These are phyloP conservation scores for Bombus pyrosoma DNA, from an alignment of 1,140 invertebrate genomes.

Conservation along the genomic window DNA sequence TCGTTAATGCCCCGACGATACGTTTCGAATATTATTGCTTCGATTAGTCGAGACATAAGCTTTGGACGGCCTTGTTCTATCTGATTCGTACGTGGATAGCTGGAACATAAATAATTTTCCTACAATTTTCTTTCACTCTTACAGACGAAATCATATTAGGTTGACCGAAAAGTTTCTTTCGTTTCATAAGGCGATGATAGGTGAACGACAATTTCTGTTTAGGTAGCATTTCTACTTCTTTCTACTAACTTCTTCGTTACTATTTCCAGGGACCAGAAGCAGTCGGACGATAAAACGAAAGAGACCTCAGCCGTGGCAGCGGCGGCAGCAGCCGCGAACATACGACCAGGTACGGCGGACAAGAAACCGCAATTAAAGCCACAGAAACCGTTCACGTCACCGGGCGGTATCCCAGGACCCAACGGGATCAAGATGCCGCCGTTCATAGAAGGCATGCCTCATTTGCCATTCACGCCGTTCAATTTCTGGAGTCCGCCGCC, in stretches of 20 bases:
- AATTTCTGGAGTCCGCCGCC: slow-evolving; percentile 85
- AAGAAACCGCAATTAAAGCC: slow-evolving; percentile 85
- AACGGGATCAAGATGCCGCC: slow-evolving; percentile 88
- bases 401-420: slow-evolving; percentile 81
- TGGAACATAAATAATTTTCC: too few species aligned
- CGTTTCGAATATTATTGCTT: too few species aligned
- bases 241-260: neutral
- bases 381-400: slow-evolving; percentile 85
- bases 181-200: too few species aligned
- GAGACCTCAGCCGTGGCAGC: slow-evolving; percentile 78
- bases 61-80: too few species aligned
- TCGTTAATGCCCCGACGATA: too few species aligned
- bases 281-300: slow-evolving; percentile 80
- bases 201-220: too few species aligned
- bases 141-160: too few species aligned
- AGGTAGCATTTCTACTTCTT: too few species aligned
- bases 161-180: too few species aligned
- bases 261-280: slow-evolving; percentile 79
- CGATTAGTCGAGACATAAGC: too few species aligned
- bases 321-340: slow-evolving; percentile 76
- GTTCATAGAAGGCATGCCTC: slow-evolving; percentile 83
- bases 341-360: slow-evolving; percentile 75
- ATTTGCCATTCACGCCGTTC: slow-evolving; percentile 85
- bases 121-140: too few species aligned
- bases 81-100: too few species aligned